Evolutionary conservation across 2,797 vertebrate species (phyloP).

Genomic region (Danio aesculapii): DNA sequence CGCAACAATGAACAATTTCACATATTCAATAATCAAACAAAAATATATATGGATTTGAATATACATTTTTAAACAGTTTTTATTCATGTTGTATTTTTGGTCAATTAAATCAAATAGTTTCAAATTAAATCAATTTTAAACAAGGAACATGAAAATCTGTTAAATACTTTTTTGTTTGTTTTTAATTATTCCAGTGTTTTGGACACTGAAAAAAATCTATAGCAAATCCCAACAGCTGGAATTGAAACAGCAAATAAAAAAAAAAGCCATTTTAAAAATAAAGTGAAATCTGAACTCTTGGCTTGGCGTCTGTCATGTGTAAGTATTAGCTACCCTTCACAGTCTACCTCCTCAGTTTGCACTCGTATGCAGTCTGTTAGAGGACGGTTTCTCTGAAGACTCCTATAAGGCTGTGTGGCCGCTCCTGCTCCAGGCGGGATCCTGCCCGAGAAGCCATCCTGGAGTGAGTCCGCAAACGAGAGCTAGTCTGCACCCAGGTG

Average conservation of each 20-base stretch:
- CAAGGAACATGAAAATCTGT: no score
- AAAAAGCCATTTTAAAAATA: not conserved
- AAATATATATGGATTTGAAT: not conserved
- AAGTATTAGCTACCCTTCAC: not conserved
- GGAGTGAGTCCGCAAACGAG: constrained; percentile 30
- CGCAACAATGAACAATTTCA: not conserved
- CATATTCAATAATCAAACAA: constrained; percentile 21
- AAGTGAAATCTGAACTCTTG: not conserved
- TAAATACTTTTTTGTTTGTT: not conserved
- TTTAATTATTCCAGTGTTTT: constrained; percentile 20
- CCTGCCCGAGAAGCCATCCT: constrained; percentile 58
- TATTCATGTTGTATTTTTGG: constrained; percentile 23
- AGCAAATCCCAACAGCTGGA: not conserved
- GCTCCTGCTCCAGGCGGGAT: constrained; percentile 66
- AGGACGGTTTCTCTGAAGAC: constrained; percentile 84
- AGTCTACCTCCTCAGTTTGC: not conserved
- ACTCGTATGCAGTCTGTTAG: constrained; percentile 55
- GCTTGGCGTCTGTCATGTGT: constrained; percentile 1
- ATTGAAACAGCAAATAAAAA: not conserved
- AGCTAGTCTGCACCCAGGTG: constrained; percentile 46
- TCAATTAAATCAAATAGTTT: not conserved
- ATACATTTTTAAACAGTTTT: not conserved
- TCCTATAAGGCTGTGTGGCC: constrained; percentile 82
- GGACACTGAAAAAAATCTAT: not conserved
- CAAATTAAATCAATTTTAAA: not conserved